These are phyloP conservation scores for Denticeps clupeoides DNA, from an alignment of 2,797 vertebrate species.

Conservation along the genomic window DNA sequence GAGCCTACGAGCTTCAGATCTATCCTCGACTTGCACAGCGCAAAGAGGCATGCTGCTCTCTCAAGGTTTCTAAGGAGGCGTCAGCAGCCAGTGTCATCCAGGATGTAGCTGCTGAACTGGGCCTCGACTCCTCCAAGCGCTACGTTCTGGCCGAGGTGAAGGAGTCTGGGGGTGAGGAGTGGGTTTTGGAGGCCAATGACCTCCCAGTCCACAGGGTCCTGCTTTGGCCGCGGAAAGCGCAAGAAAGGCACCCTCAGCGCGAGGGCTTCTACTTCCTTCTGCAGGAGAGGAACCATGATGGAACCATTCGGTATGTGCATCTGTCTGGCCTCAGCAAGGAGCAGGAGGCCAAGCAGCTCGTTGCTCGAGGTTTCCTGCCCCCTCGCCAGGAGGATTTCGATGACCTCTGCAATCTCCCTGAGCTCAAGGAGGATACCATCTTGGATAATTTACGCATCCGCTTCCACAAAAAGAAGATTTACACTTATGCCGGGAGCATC, in stretches of 20 bases:
- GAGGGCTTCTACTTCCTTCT: conserved; percentile 91
- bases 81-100: conserved; percentile 76
- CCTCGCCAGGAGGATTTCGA: conserved; percentile 79
- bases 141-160: conserved; percentile 93
- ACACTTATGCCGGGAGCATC: conserved; percentile 94
- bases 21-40: conserved; percentile 73
- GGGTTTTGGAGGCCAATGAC: conserved; percentile 86
- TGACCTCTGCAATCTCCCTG: conserved; percentile 87
- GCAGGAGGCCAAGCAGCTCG: conserved; percentile 62
- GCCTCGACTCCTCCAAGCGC: conserved; percentile 67
- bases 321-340: conserved; percentile 65
- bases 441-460: conserved; percentile 80
- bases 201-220: conserved; percentile 84
- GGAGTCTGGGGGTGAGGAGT: conserved; percentile 91
- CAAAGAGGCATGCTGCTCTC: conserved; percentile 63
- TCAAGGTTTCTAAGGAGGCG: conserved; percentile 79
- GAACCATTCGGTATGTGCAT: conserved; percentile 77
- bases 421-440: conserved; percentile 76
- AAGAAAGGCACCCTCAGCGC: conserved; percentile 73
- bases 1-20: conserved; percentile 77
- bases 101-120: conserved; percentile 62
- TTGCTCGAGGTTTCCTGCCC: conserved; percentile 84
- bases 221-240: conserved; percentile 90
- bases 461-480: conserved; percentile 90
- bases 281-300: conserved; percentile 80